Conservation (phyloP, 2,797 vertebrate genomes). For the Mycteria americana region DNA sequence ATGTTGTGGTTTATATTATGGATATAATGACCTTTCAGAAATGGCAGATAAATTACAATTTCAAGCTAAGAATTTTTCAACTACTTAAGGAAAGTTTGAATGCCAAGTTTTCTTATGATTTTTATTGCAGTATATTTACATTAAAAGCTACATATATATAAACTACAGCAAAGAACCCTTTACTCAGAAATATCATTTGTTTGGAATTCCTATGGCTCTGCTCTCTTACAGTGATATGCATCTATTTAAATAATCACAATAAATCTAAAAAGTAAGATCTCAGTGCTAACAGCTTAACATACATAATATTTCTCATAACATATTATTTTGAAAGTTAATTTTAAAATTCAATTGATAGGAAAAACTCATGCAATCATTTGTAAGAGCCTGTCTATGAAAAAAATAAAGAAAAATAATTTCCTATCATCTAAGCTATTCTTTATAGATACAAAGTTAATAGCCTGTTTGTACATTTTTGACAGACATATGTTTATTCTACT, state of each 20-base stretch:
- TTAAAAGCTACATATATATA: constrained; percentile 54
- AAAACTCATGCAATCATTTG: neutral
- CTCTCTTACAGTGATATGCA: neutral
- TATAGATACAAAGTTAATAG: neutral
- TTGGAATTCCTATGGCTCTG: constrained; percentile 32
- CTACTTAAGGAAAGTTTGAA: constrained; percentile 62
- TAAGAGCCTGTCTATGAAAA: neutral
- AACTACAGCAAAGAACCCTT: constrained; percentile 35
- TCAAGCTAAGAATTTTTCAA: constrained; percentile 49
- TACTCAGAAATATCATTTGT: constrained; percentile 55
- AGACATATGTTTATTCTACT: neutral
- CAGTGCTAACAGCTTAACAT: neutral
- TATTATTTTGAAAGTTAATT: neutral
- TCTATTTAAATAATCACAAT: constrained; percentile 24
- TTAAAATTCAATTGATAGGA: neutral
- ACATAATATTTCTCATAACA: neutral
- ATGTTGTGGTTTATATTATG: constrained; percentile 47
- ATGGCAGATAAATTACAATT: constrained; percentile 56
- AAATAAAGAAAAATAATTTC: neutral
- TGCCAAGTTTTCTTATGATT: constrained; percentile 52
- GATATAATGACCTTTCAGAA: constrained; percentile 56
- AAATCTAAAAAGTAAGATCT: neutral
- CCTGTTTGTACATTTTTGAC: neutral
- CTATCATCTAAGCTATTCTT: neutral
- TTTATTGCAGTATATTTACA: constrained; percentile 56